Conservation (phyloP, 2,797 vertebrate species). For the Sebastolobus alascanus region DNA sequence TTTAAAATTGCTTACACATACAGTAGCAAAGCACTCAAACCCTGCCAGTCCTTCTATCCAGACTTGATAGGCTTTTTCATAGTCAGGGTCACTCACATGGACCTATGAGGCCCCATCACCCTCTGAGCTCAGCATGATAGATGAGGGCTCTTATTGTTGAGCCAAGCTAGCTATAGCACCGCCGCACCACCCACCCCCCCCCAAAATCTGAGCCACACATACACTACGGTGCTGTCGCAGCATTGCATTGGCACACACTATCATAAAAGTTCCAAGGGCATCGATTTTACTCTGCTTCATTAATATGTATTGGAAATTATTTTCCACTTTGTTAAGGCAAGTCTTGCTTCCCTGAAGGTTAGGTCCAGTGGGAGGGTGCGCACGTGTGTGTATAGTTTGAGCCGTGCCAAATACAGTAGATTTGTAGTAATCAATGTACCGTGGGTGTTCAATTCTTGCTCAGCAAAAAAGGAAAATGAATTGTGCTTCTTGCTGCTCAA, state of each 20-base stretch:
- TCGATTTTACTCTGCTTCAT: constrained; percentile 82
- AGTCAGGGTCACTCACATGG: constrained; percentile 65
- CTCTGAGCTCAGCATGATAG: constrained; percentile 71
- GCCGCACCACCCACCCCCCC: not conserved
- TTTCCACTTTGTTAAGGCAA: constrained; percentile 82
- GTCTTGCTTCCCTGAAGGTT: constrained; percentile 78
- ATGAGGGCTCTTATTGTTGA: constrained; percentile 73
- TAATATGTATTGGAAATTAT: constrained; percentile 89
- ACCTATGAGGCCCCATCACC: constrained; percentile 66
- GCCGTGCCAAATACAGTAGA: constrained; percentile 49
- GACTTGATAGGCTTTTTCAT: constrained; percentile 63
- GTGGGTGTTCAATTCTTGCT: constrained; percentile 39
- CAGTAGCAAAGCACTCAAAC: constrained; percentile 32
- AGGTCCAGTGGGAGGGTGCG: constrained; percentile 52
- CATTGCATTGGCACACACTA: constrained; percentile 68
- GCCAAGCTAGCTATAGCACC: constrained; percentile 44
- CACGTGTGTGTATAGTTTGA: constrained; percentile 47
- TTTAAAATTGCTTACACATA: constrained; percentile 59
- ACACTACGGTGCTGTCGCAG: constrained; percentile 64
- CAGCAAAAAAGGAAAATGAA: constrained; percentile 44
- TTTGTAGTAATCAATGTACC: constrained; percentile 54
- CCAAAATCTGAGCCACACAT: constrained; percentile 54
- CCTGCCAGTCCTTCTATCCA: constrained; percentile 40
- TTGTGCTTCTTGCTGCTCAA: constrained; percentile 7
- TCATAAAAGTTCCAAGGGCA: constrained; percentile 84